Base-by-base conservation (phyloP, 2,888 invertebrate species). In the Stomorhina lunata region DNA sequence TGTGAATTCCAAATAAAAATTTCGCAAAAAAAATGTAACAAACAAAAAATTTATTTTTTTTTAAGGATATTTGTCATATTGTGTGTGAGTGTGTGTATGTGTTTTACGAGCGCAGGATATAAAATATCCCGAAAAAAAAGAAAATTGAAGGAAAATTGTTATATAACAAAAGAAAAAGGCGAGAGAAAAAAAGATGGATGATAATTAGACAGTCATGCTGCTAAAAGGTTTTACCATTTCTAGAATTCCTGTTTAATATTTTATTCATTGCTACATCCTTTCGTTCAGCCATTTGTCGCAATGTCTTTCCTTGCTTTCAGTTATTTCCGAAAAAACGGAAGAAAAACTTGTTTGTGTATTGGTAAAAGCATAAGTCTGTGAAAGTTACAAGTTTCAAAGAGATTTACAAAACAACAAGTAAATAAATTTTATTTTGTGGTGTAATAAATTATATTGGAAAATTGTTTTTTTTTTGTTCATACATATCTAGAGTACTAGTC, bases 201-300 rank as follows among this genome's bases (percentile, higher is more conserved):
- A 77, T 81, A 81, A 81, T 81, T 77, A 81, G 66, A 81, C 45
- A 68, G 76, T 72, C 80, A 80, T 76, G 69, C 15, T 80, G 75
- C 65, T 71, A 76, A 80, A 76, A 65, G 55, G 32, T 75, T 80
- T 80, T 32, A 57, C 48, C 20, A 53, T 77, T 69, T 57, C 10
- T 45, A 25, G 20, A 1, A 6, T 48, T 48, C 20, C 22, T 32
- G 32, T 10, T 29, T 22, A 22, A 4, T n/a, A 25, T 48, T 10
- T 12, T n/a, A 3, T 29, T 15, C 2, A 27, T 27, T 20, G n/a
- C n/a, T n/a, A n/a, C n/a, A n/a, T n/a, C 1, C 12, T 17, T 69
- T 53, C n/a, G 40, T 63, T 40, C 10, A 29, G 20, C 40, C 10
- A 20, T 63, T 63, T 22, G n/a, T 40, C n/a, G 15, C 17, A 10